A percentile compares a stretch with the other conserved stretches of the same genome.
Evolutionary conservation across 2,113 vertebrate species (phyloP).

Genomic region (Gambusia affinis): DNA sequence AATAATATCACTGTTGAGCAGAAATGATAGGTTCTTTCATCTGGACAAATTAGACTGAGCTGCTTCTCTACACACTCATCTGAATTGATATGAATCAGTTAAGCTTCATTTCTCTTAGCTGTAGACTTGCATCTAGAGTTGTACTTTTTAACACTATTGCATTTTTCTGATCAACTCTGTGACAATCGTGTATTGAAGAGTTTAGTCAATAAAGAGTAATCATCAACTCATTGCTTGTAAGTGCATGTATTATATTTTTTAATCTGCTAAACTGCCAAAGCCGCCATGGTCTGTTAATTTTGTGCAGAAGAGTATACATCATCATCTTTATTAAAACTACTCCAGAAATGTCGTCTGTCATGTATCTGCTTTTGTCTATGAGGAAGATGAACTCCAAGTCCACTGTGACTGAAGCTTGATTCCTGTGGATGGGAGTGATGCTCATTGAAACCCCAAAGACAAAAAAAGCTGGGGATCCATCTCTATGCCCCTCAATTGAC

Average conservation of each 20-base stretch:
- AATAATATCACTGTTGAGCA: no score
- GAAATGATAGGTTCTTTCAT: not conserved
- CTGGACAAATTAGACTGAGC: not conserved
- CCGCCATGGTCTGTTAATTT: conserved; percentile 19
- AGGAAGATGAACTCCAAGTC: conserved; percentile 58
- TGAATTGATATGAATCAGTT: not conserved
- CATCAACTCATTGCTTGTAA: conserved; percentile 1
- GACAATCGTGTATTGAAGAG: not conserved
- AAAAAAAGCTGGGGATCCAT: conserved; percentile 61
- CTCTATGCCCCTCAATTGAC: conserved; percentile 59
- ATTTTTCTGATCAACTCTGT: not conserved
- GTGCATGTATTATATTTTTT: conserved; percentile 13
- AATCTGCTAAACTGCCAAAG: conserved; percentile 18
- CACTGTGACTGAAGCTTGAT: conserved; percentile 48
- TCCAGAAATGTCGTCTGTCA: conserved; percentile 21
- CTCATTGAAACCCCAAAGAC: conserved; percentile 58
- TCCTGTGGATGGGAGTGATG: conserved; percentile 52
- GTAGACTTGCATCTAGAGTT: not conserved
- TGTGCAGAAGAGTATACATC: conserved; percentile 20
- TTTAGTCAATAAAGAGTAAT: not conserved
- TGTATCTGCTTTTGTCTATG: conserved; percentile 53
- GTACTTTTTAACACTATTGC: not conserved
- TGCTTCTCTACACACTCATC: not conserved
- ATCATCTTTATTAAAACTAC: conserved; percentile 31
- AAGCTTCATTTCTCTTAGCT: not conserved